Evolutionary conservation across 2,888 invertebrate genomes (phyloP), one percentile per base, ranked within the genome.

Genomic region (Eumerus sabulonum): DNA sequence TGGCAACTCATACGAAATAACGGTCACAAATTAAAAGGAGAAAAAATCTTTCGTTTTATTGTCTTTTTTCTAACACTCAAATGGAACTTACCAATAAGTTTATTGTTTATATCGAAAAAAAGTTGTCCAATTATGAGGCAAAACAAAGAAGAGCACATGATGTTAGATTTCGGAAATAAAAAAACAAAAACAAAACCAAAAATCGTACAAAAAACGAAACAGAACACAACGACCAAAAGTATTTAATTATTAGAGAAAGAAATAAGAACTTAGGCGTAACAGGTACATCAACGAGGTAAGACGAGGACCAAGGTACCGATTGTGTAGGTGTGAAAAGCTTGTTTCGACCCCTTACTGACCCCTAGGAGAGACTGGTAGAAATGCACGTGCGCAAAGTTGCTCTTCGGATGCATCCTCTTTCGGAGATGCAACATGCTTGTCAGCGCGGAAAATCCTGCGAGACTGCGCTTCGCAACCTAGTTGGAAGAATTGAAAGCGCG

Each of bases 51-150:
- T 68, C 54, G 42, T 35, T 51, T 82, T 70, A 19, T 47, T 82
- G 64, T 82, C 77, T 50, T 77, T 76, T 71, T 68, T 79, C 70
- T 50, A 73, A 76, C 76, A 72, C 76, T 76, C 68, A 81, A 76
- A 72, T 76, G 67, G 79, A 82, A 82, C 82, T 82, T 82, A 82
- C 82, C 82, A 82, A 82, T 82, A 63, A 53, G 66, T 74, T 72
- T 81, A n/a, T 81, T 81, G 76, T 66, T 76, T 71, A 73, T 82
- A 74, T 71, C 63, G 66, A 81, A 81, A 79, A 77, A 68, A 82
- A 83, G 81, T 82, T 82, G 82, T 84, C 84, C 84, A 84, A 84
- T 84, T 83, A 83, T 83, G 84, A 84, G 83, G 84, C 84, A 84
- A 84, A 83, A 84, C 81, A 84, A 84, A 84, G 83, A 84, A 84